Percentiles rank a stretch among this genome's conserved stretches.
Conservation (phyloP, 1,140 invertebrate species). For the Tyrophagus putrescentiae region DNA sequence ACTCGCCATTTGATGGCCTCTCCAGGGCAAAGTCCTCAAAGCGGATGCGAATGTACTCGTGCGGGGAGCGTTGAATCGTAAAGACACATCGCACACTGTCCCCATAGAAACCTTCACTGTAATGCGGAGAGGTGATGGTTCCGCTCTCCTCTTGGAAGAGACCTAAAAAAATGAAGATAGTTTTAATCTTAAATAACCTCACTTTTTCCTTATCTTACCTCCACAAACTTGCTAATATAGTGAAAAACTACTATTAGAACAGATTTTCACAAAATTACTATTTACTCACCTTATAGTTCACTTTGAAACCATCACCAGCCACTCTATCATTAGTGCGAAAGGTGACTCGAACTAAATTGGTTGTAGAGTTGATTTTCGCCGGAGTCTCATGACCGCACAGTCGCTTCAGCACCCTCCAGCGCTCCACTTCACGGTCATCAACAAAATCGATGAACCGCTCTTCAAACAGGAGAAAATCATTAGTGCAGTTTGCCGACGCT, state of each 20-base stretch:
- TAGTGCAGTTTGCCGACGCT: constrained; percentile 49
- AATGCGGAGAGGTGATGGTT: constrained; percentile 30
- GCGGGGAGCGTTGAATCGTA: no score
- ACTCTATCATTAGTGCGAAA: constrained; percentile 33
- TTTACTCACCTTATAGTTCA: constrained; percentile 30
- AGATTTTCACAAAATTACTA: no score
- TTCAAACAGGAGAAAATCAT: constrained; percentile 57
- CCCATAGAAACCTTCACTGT: no score
- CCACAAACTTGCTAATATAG: no score
- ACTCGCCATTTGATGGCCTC: constrained; percentile 27
- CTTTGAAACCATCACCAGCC: constrained; percentile 53
- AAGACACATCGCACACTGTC: no score
- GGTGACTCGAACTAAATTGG: constrained; percentile 26
- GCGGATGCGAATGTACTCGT: no score
- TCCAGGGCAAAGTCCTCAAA: constrained; percentile 33
- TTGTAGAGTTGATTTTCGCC: constrained; percentile 30
- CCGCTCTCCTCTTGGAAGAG: constrained; percentile 30
- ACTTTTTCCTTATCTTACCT: constrained; percentile 41
- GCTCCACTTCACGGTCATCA: constrained; percentile 31
- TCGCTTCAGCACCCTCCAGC: constrained; percentile 35
- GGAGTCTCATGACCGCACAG: constrained; percentile 56
- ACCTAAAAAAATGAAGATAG: constrained; percentile 31
- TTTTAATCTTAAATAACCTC: constrained; percentile 38
- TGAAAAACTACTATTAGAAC: no score
- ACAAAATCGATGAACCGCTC: no score